Percentiles rank a stretch among this genome's conserved stretches.
These are phyloP conservation scores for Xanthia togata DNA, from an alignment of 2,888 invertebrate genomes.

Conservation along the genomic window DNA sequence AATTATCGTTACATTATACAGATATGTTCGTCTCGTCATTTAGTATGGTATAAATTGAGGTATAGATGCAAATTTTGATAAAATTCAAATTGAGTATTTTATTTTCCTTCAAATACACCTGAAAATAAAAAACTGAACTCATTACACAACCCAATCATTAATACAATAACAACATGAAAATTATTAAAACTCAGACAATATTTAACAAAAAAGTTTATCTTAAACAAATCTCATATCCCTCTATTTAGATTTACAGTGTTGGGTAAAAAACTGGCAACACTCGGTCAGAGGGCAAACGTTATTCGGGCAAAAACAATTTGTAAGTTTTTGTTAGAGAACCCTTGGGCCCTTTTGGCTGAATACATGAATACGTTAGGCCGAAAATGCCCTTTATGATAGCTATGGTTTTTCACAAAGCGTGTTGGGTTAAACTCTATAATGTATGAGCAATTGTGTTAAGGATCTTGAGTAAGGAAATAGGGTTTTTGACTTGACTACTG, in stretches of 20 bases:
- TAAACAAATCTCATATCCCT: conserved; percentile 63
- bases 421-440: conserved; percentile 62
- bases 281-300: conserved; percentile 76
- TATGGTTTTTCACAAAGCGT: conserved; percentile 63
- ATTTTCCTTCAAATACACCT: background rate
- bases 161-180: background rate
- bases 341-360: conserved; percentile 73
- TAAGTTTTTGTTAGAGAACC: conserved; percentile 78
- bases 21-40: background rate
- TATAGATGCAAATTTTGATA: too few species aligned
- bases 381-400: conserved; percentile 72
- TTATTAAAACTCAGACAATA: conserved; percentile 36
- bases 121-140: background rate
- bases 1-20: background rate
- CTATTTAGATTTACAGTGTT: conserved; percentile 64
- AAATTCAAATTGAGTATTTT: background rate
- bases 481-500: conserved; percentile 39
- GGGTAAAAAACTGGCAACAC: conserved; percentile 63
- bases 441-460: conserved; percentile 52
- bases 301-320: conserved; percentile 82
- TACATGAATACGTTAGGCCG: conserved; percentile 79
- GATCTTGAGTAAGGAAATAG: conserved; percentile 37
- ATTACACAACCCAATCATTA: conserved; percentile 7
- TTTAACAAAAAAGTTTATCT: conserved; percentile 37
- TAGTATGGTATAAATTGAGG: background rate